A percentile compares a stretch with the other conserved stretches of the same genome.
Conservation (phyloP, 2,797 vertebrate species). For the Apogon talboti region DNA sequence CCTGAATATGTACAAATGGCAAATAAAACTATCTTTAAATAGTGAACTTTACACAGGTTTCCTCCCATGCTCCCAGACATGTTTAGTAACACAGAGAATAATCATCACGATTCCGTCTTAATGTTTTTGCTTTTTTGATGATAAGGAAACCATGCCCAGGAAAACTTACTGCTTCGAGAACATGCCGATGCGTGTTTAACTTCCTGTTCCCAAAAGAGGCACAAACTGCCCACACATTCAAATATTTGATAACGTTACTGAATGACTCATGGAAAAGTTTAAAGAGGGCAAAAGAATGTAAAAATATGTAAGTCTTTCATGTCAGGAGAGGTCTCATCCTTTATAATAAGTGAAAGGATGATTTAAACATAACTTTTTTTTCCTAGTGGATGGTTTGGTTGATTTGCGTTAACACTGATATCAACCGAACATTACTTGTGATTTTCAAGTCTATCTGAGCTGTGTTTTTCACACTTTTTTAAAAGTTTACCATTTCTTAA, state of each 20-base stretch:
- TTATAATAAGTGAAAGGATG: neutral
- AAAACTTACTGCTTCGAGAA: constrained; percentile 54
- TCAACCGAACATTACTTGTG: neutral
- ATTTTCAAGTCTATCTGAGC: neutral
- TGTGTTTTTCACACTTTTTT: constrained; percentile 20
- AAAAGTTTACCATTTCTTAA: constrained; percentile 25
- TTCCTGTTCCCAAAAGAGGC: constrained; percentile 61
- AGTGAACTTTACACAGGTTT: no score
- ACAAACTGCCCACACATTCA: constrained; percentile 37
- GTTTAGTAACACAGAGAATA: no score
- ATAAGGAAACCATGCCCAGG: constrained; percentile 64
- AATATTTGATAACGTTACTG: constrained; percentile 38
- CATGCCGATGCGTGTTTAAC: constrained; percentile 25
- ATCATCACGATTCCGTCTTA: no score
- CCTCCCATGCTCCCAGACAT: no score
- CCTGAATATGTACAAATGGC: no score
- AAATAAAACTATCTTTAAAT: no score
- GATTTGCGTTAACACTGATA: no score
- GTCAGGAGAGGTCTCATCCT: neutral
- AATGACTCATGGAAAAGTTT: constrained; percentile 20
- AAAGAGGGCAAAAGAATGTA: neutral
- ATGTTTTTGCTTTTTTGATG: constrained; percentile 34
- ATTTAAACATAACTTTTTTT: neutral
- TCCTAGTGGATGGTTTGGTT: no score
- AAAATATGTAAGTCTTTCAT: neutral